Conservation (phyloP, 2,888 invertebrate genomes). For the Tenthredo notha region DNA sequence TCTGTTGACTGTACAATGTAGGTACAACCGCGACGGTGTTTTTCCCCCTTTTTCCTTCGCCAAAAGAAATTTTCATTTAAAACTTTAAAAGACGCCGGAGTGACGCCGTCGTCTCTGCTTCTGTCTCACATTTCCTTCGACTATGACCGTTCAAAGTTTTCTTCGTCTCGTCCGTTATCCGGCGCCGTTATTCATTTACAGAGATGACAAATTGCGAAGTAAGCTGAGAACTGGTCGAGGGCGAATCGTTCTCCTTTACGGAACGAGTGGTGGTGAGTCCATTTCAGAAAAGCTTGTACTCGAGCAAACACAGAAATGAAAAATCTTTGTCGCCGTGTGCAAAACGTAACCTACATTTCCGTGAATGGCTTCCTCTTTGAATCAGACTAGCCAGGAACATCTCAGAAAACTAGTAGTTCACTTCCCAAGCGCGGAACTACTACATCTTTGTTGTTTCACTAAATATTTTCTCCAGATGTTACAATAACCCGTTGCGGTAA, state of each 20-base stretch:
- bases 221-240: not conserved
- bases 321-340: not conserved
- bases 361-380: constrained; percentile 10
- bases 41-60: not conserved
- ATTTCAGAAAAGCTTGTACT: constrained; percentile 8
- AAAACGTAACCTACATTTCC: constrained; percentile 18
- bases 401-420: not conserved
- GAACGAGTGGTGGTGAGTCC: constrained; percentile 14
- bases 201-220: constrained; percentile 10
- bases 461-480: not conserved
- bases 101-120: not conserved
- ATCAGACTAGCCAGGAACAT: not conserved
- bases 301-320: not conserved
- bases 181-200: not conserved
- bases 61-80: not conserved
- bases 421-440: not conserved
- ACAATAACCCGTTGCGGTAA: not conserved
- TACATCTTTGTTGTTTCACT: not conserved
- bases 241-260: not conserved
- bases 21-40: constrained; percentile 12
- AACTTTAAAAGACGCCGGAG: constrained; percentile 4
- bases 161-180: not conserved
- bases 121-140: not conserved
- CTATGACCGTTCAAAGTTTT: not conserved
- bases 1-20: constrained; percentile 28